These are phyloP conservation scores for Periophthalmodon schlosseri DNA, from an alignment of 2,113 vertebrate genomes.

Conservation along the genomic window DNA sequence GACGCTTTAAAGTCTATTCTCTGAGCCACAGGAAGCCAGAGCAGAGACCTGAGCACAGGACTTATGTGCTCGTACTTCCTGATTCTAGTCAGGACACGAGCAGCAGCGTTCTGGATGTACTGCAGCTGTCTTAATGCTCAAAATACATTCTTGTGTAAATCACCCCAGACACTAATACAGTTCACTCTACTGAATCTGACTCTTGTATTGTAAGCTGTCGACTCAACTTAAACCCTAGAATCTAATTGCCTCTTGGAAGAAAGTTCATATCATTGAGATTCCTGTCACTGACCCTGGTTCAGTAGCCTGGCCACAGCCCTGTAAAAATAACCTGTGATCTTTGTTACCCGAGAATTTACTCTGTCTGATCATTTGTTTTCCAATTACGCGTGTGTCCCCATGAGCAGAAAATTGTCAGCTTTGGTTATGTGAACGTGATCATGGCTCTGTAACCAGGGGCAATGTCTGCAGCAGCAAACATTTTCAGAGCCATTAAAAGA, in stretches of 20 bases:
- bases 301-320: slow-evolving; percentile 19
- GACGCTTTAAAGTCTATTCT: too few species aligned
- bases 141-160: too few species aligned
- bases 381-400: slow-evolving; percentile 68
- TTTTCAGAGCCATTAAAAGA: slow-evolving; percentile 64
- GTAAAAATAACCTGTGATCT: slow-evolving; percentile 28
- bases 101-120: too few species aligned
- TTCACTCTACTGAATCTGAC: neutral
- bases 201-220: neutral
- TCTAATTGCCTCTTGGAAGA: slow-evolving; percentile 25
- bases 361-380: slow-evolving; percentile 75
- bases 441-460: slow-evolving; percentile 61
- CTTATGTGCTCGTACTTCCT: too few species aligned
- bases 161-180: neutral
- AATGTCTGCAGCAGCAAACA: slow-evolving; percentile 54
- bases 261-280: slow-evolving; percentile 36
- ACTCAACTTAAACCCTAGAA: slow-evolving; percentile 22
- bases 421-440: slow-evolving; percentile 57
- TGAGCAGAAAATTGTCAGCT: slow-evolving; percentile 68
- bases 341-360: slow-evolving; percentile 58
- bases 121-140: too few species aligned
- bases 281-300: slow-evolving; percentile 47
- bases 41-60: too few species aligned
- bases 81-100: too few species aligned
- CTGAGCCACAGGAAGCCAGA: too few species aligned